Percentiles rank a stretch among this genome's conserved stretches.
Conservation (phyloP, 2,113 vertebrate species). For the Seriola aureovittata region DNA sequence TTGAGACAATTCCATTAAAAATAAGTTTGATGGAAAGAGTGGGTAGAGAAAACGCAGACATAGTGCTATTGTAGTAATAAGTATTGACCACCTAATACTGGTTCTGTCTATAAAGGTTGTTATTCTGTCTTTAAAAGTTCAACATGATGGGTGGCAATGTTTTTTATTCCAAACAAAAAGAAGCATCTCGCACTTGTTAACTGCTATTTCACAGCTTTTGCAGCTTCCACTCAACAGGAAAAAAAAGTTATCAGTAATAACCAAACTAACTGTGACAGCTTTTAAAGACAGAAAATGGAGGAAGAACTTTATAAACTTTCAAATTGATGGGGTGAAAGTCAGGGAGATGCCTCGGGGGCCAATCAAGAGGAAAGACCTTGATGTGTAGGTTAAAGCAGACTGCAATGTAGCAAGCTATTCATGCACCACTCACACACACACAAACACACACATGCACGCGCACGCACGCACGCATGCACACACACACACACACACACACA, state of each 20-base stretch:
- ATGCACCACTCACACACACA: conserved; percentile 10
- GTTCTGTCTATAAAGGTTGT: not conserved
- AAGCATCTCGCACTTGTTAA: not conserved
- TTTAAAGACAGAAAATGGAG: conserved; percentile 65
- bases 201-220: not conserved
- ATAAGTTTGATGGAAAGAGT: not conserved
- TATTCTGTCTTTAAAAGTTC: not conserved
- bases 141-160: not conserved
- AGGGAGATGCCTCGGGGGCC: conserved; percentile 65
- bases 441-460: not conserved
- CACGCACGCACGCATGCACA: conserved; percentile 41
- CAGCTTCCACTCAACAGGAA: not conserved
- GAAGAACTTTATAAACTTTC: conserved; percentile 66
- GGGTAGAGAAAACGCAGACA: not conserved
- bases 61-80: too few relatives aligned
- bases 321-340: conserved; percentile 61
- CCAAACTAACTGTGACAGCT: conserved; percentile 53
- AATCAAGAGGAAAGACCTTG: conserved; percentile 72
- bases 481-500: conserved; percentile 28
- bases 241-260: conserved; percentile 45
- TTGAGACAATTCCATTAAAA: not conserved
- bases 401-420: conserved; percentile 32
- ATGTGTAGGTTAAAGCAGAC: conserved; percentile 68
- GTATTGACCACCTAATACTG: too few relatives aligned
- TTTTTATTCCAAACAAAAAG: not conserved